A percentile compares a stretch with the other conserved stretches of the same genome.
Conservation (phyloP, 2,888 invertebrate species). For the Crioceris asparagi region DNA sequence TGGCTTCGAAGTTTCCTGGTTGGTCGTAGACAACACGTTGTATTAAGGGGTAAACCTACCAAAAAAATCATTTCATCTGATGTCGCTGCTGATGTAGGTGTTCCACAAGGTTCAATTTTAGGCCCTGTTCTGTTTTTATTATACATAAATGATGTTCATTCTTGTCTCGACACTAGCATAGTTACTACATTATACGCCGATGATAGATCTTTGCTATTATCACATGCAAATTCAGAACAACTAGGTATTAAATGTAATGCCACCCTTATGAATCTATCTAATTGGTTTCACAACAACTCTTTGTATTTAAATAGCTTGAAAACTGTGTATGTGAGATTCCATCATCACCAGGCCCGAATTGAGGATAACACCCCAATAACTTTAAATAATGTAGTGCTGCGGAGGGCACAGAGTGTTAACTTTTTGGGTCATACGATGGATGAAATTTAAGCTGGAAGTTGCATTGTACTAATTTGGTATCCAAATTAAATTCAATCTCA, state of each 20-base stretch:
- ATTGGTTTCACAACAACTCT: neutral
- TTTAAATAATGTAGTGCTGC: neutral
- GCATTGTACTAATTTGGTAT: neutral
- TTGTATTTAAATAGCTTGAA: neutral
- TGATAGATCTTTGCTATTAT: neutral
- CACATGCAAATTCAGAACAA: neutral
- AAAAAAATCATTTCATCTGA: neutral
- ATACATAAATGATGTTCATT: no score
- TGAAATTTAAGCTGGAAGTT: neutral
- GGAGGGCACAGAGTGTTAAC: neutral
- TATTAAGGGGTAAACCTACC: no score
- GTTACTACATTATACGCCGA: neutral
- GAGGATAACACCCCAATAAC: neutral
- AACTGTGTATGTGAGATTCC: no score
- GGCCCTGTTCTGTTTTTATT: no score
- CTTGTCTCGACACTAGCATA: neutral
- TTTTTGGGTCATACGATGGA: neutral
- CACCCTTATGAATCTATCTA: neutral
- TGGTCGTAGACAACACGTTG: neutral
- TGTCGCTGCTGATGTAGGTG: neutral
- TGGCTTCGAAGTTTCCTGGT: neutral
- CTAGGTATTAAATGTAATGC: neutral
- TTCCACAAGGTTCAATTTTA: neutral
- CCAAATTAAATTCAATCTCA: constrained; percentile 1
- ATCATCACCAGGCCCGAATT: no score